Base-by-base conservation (phyloP, 2,113 vertebrate genomes). In the Zeus faber region DNA sequence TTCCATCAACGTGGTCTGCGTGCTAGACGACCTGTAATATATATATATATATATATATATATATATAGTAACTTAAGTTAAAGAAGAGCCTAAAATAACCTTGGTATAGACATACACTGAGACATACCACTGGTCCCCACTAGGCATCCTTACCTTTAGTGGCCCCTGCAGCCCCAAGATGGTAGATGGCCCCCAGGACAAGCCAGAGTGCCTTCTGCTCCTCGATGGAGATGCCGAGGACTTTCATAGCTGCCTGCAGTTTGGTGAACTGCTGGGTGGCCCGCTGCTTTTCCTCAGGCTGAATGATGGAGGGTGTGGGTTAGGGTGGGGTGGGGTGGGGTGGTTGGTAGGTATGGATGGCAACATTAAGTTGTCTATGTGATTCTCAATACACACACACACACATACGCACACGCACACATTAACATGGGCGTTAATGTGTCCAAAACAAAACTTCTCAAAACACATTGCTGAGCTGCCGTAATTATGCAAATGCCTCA, bases 171-270 rank as follows among this genome's bases (percentile, higher is more conserved):
- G 95, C 94, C 41, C 97, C 97, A 74, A 99, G 71, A 62, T 99
- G 97, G 79, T 93, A 99, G 65, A 98, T 89, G 40, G 96, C 92
- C 4, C 92, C 94, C 48, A 99, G 83, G 60, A 99, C 83, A 58
- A 91, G 84, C 89, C 89, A 90, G 10, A 91, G 77, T 62, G 90
- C 92, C 66, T 94, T 98, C 83, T 99, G 97, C 63, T 98, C 96
- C 0, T 99, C 95, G 0, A 74, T 7, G 1, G 93, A 92, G 76
- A 99, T 89, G 44, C 94, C 93, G 76, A 99, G 87, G 48, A 96
- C 93, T 75, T 96, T 98, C 97, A 99, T 95, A 71, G 96, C 95
- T 0, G 95, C 88, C 87, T 97, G 95, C 2, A 99, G 91, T 79
- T 98, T 98, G 50, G 88, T 92, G 78, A 99, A 98, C 83, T 96